A percentile compares a stretch with the other conserved stretches of the same genome.
Conservation (phyloP, 2,113 vertebrate species). For the Crypturellus undulatus region DNA sequence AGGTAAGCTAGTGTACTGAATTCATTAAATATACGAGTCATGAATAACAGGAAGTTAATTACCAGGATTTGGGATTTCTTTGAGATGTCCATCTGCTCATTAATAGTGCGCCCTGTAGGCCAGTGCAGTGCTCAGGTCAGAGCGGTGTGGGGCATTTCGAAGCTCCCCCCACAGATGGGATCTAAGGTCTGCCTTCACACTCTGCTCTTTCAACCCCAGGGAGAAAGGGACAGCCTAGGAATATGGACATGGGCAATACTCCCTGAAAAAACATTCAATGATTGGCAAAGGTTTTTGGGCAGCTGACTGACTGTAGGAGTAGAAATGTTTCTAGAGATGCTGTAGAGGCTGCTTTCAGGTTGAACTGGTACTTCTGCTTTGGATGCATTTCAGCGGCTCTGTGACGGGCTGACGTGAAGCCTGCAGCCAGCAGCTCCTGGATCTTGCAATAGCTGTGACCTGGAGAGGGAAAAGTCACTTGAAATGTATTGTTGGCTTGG, state of each 20-base stretch:
- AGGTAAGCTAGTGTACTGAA: background rate
- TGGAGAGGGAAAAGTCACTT: background rate
- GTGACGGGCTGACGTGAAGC: background rate
- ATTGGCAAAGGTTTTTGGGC: background rate
- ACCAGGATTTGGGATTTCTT: background rate
- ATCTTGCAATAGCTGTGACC: background rate
- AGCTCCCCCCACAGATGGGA: background rate
- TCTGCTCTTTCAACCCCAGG: background rate
- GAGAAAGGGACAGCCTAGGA: background rate
- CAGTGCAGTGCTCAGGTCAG: background rate
- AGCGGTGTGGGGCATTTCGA: background rate
- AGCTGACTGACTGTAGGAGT: background rate
- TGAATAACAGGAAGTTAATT: background rate
- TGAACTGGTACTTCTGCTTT: background rate
- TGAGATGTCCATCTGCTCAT: background rate
- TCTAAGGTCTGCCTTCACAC: background rate
- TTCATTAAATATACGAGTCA: background rate
- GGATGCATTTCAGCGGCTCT: background rate
- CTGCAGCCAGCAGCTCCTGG: background rate
- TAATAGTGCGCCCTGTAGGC: rapidly evolving
- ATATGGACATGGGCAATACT: background rate
- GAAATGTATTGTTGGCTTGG: background rate
- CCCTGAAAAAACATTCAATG: background rate
- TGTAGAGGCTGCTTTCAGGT: background rate
- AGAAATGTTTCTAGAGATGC: background rate